Evolutionary conservation across 2,797 vertebrate genomes (phyloP), one percentile per base, ranked within the genome.

Genomic region (Ctenochaetus hawaiiensis): DNA sequence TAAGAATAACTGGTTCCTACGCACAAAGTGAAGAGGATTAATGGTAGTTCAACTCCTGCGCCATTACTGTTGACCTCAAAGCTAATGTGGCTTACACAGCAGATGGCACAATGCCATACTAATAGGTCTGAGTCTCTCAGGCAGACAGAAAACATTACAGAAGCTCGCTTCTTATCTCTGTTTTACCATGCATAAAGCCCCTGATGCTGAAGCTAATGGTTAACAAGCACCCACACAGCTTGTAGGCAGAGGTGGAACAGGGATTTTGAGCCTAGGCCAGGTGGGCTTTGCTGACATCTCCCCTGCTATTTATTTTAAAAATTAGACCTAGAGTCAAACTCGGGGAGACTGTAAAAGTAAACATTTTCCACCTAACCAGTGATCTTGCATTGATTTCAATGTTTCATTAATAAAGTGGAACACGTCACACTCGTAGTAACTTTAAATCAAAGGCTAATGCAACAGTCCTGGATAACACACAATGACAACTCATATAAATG

Each of bases 11-110:
- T 73, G 74, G 63, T 84, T 83, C 73, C 23, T 51, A 37, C 73
- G 76, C 75, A 44, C 49, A 84, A 84, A 79, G 59, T 67, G 80
- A 86, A 82, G 60, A 64, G 79, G 82, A 90, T 87, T 90, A 87
- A 91, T 91, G 83, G 56, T 51, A 58, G 81, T 70, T 71, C 81
- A 60, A 78, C 72, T 61, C 45, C 80, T 68, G 75, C 64, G 49
- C 78, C 75, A 81, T 89, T 88, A 81, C 83, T 72, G 67, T 87
- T 90, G 87, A 90, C 90, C 91, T 88, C 78, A 41, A 22, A 76
- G 78, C 81, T 84, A 91, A 91, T 89, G 80, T 88, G 83, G 75
- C 86, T 88, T 81, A 87, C 76, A 53, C 87, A 87, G 87, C 90
- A 92, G 85, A 87, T 89, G 87, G 89, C 87, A 72, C 57, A 23